Evolutionary conservation across 2,888 invertebrate species (phyloP), one percentile per base, ranked within the genome.

Genomic region (Blastobasis lacticolella): DNA sequence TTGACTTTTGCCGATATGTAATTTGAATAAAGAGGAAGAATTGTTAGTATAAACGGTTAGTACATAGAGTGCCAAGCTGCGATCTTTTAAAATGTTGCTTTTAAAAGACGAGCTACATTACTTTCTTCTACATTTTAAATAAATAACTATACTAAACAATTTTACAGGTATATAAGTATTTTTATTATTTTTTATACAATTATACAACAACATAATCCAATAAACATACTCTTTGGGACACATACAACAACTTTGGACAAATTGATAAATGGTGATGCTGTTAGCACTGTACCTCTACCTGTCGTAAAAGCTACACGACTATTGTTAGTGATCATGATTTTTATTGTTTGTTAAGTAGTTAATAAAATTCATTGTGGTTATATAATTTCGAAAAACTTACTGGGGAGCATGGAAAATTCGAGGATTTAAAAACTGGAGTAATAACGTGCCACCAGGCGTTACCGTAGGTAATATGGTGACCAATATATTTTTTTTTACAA

Each of bases 161-260:
- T 85, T 80, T 84, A 87, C 83, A 86, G 64, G 77, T 84, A 82
- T 78, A 83, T 81, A 83, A 76, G 78, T 82, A 78, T 81, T 80
- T 81, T 79, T 79, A 79, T 79, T 77, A 74, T 74, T 73, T 79
- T 83, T 81, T 86, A 78, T 81, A 88, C 82, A 87, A 85, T 85
- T 84, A 83, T 87, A 88, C 42, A 77, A 73, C 75, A 62, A 77
- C 71, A 66, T 76, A 73, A 75, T 73, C 77, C 73, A 73, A 79
- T 83, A 77, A 79, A 79, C 78, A 80, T 85, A 85, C 71, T 87
- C 87, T 88, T 87, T 88, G 87, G 87, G 80, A 78, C 75, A 75
- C 78, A 67, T 78, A 74, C 78, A 78, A 78, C 72, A 81, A 82
- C 87, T 87, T 87, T 86, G 86, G 86, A 77, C 78, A 75, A 65